These are phyloP conservation scores for Dicrurus megarhynchus DNA, from an alignment of 2,113 vertebrate genomes.

Conservation along the genomic window DNA sequence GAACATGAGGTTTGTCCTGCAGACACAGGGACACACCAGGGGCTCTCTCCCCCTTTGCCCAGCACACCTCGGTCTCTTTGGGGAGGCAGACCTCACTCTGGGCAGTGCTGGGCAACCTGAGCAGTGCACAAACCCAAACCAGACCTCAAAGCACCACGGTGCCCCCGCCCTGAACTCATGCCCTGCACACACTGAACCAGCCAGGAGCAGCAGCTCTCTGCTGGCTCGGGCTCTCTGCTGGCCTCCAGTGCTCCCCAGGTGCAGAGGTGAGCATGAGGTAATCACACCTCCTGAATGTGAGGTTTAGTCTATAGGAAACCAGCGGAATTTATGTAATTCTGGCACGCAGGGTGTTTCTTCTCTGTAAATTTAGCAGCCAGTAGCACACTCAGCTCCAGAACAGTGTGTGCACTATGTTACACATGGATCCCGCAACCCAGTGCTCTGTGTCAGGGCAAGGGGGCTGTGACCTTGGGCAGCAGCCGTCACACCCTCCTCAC, in stretches of 20 bases:
- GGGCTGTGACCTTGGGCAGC: neutral
- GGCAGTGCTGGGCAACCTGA: neutral
- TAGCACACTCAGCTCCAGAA: neutral
- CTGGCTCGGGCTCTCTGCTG: neutral
- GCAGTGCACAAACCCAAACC: accelerated
- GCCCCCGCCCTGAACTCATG: neutral
- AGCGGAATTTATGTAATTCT: slow-evolving; percentile 55
- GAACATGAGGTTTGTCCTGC: neutral
- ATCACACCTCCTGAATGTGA: slow-evolving; percentile 47
- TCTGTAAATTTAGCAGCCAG: slow-evolving; percentile 5
- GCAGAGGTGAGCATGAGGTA: slow-evolving; percentile 68
- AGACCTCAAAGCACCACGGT: accelerated
- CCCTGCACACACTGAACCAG: accelerated
- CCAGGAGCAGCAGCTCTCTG: neutral
- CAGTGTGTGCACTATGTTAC: neutral
- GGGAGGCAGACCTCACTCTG: neutral
- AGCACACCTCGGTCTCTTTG: neutral
- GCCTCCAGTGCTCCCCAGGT: slow-evolving; percentile 57
- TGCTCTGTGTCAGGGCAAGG: neutral
- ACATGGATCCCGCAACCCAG: neutral
- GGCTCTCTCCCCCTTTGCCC: neutral
- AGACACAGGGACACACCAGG: accelerated
- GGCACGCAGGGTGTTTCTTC: neutral
- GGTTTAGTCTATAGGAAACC: slow-evolving; percentile 60
- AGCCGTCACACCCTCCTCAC: neutral